These are phyloP conservation scores for Drosophila triauraria DNA, from an alignment of 1,140 invertebrate genomes.

Conservation along the genomic window DNA sequence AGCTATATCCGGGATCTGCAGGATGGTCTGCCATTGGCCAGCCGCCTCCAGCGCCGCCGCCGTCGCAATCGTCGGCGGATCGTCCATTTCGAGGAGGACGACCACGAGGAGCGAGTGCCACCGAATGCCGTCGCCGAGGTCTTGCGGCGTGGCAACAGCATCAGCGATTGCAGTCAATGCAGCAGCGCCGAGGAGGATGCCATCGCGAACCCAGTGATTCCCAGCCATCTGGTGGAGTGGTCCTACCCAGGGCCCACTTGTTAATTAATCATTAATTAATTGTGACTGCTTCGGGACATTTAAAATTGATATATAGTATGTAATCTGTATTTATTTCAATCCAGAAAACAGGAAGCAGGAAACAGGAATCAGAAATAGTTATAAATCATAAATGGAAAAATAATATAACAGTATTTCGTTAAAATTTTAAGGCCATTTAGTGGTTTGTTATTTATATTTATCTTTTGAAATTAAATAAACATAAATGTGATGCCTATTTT, in stretches of 20 bases:
- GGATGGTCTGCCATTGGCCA: not conserved
- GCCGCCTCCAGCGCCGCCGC: not conserved
- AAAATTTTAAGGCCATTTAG: too few species aligned
- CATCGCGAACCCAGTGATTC: too few species aligned
- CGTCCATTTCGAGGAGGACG: slow-evolving; percentile 1
- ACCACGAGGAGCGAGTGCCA: not conserved
- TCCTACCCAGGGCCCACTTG: slow-evolving; percentile 3
- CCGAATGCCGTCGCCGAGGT: slow-evolving; percentile 1
- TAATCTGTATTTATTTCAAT: not conserved
- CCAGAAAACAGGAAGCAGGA: too few species aligned
- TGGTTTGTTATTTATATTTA: too few species aligned
- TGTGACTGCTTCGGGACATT: not conserved
- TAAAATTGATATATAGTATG: not conserved
- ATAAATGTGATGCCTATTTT: too few species aligned
- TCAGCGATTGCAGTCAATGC: slow-evolving; percentile 66
- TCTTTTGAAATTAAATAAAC: too few species aligned
- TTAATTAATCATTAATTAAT: not conserved
- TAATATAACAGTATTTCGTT: not conserved
- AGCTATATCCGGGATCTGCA: not conserved
- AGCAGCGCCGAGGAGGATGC: slow-evolving; percentile 37
- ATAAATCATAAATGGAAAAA: not conserved
- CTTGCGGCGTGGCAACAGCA: slow-evolving; percentile 54
- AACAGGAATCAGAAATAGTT: too few species aligned
- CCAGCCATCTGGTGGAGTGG: slow-evolving; percentile 18
- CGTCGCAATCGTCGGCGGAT: not conserved